Conservation (phyloP, 1,140 invertebrate genomes). For the Daktulosphaira vitifoliae region DNA sequence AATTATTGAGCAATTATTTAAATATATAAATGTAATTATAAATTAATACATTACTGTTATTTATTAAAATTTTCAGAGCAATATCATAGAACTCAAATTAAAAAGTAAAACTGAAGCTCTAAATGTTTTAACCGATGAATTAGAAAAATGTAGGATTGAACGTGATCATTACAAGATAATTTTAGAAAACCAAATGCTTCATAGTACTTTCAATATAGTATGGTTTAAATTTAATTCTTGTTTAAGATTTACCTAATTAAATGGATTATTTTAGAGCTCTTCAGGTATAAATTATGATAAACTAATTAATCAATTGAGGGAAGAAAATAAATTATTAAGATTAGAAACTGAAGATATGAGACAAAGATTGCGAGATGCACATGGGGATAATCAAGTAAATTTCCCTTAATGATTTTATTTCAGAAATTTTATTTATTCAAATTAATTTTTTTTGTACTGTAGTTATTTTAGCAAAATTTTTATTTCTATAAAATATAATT, state of each 20-base stretch:
- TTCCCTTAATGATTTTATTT: too few species aligned
- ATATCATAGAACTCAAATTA: conserved; percentile 57
- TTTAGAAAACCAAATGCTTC: conserved; percentile 49
- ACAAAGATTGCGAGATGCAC: conserved; percentile 60
- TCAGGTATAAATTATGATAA: conserved; percentile 15
- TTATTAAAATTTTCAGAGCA: conserved; percentile 45
- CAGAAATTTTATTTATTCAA: conserved; percentile 15
- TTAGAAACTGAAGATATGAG: conserved; percentile 60
- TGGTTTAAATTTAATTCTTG: too few species aligned
- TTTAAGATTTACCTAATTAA: too few species aligned
- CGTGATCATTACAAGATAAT: conserved; percentile 72
- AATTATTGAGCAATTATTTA: too few species aligned
- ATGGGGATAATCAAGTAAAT: conserved; percentile 63
- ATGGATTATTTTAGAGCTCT: conserved; percentile 4
- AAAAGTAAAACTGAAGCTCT: conserved; percentile 73
- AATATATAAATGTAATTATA: too few species aligned
- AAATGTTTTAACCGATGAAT: conserved; percentile 62
- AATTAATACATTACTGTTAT: too few species aligned
- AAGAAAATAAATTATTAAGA: conserved; percentile 57
- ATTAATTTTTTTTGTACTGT: conserved; percentile 31
- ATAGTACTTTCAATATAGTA: conserved; percentile 25
- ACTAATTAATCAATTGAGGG: conserved; percentile 46
- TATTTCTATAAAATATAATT: too few species aligned
- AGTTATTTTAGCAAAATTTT: too few species aligned
- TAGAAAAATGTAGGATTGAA: conserved; percentile 68